phyloP scores from a whole-genome alignment of 2,888 invertebrate genomes.

The Meteorus cinctellus region DNA sequence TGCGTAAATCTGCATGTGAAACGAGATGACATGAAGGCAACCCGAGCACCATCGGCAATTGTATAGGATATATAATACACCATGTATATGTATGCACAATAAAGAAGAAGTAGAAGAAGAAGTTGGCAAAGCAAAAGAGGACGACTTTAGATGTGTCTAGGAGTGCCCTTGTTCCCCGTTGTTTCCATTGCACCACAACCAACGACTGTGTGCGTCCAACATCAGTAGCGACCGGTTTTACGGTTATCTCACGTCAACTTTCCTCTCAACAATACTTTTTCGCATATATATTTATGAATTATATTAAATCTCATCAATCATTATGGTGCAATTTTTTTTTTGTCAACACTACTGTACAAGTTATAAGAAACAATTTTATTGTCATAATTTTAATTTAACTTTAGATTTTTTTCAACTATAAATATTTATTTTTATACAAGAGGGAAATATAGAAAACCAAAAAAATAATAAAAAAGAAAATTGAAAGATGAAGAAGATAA shows the following conservation, averaged over 20 bases:
- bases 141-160: conserved; percentile 19
- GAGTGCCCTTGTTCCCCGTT: conserved; percentile 29
- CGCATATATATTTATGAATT: neutral
- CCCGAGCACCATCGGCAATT: neutral
- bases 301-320: conserved; percentile 14
- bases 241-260: conserved; percentile 35
- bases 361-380: too few species aligned
- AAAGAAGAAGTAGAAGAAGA: conserved; percentile 9
- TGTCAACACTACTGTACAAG: neutral
- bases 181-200: conserved; percentile 31
- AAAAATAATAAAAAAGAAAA: conserved; percentile 1
- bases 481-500: neutral
- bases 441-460: neutral
- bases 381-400: too few species aligned
- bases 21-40: conserved; percentile 39
- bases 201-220: neutral
- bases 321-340: neutral
- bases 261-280: neutral
- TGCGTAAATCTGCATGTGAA: conserved; percentile 53
- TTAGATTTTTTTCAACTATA: neutral
- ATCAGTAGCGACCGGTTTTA: conserved; percentile 48
- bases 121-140: conserved; percentile 31
- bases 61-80: neutral
- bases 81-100: too few species aligned
- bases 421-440: neutral